Evolutionary conservation across 2,113 vertebrate species (phyloP).

Genomic region (Macquaria ambigua): DNA sequence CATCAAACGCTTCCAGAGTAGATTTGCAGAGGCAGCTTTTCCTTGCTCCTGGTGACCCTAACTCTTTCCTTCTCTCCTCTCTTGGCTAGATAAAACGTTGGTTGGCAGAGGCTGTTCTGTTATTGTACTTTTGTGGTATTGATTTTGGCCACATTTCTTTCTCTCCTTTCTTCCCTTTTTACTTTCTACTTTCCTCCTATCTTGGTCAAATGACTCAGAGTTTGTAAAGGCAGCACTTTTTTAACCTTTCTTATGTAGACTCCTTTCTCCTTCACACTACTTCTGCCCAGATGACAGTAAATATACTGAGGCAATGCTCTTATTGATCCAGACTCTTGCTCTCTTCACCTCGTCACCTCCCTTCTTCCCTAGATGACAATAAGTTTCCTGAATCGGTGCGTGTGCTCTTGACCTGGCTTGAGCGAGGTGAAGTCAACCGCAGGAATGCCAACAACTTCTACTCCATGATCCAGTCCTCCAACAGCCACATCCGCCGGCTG

Average conservation of each 20-base stretch:
- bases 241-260: neutral
- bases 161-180: neutral
- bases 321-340: slow-evolving; percentile 16
- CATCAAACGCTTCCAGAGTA: slow-evolving; percentile 10
- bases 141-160: slow-evolving; percentile 29
- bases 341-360: neutral
- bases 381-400: slow-evolving; percentile 93
- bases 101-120: slow-evolving; percentile 26
- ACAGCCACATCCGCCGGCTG: slow-evolving; percentile 93
- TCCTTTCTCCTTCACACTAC: neutral
- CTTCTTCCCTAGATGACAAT: slow-evolving; percentile 10
- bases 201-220: slow-evolving; percentile 1
- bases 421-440: slow-evolving; percentile 95
- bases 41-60: neutral
- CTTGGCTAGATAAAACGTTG: neutral
- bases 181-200: neutral
- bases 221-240: slow-evolving; percentile 11
- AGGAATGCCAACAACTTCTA: slow-evolving; percentile 97
- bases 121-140: slow-evolving; percentile 8
- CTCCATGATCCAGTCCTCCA: slow-evolving; percentile 98
- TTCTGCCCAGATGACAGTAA: neutral
- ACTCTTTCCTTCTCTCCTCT: neutral
- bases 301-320: neutral
- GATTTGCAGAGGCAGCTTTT: slow-evolving; percentile 14
- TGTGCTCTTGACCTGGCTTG: slow-evolving; percentile 94